A percentile compares a stretch with the other conserved stretches of the same genome.
Conservation (phyloP, 2,113 vertebrate genomes). For the Chauna torquata region DNA sequence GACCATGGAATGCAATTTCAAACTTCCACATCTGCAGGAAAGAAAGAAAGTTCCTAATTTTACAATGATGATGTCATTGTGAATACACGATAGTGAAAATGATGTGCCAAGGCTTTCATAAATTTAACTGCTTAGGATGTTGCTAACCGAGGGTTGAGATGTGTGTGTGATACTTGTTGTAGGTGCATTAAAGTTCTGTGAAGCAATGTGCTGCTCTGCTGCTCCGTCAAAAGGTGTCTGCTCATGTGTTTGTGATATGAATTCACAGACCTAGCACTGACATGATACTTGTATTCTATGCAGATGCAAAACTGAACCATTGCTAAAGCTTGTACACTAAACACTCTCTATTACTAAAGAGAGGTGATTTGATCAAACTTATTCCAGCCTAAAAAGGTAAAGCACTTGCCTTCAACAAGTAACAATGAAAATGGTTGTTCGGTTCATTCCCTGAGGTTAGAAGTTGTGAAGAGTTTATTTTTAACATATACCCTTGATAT, state of each 20-base stretch:
- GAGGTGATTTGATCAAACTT: not conserved
- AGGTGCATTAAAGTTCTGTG: not conserved
- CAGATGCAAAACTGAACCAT: not conserved
- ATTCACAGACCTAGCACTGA: not conserved
- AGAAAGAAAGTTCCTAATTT: slow-evolving; percentile 91
- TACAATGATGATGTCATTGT: slow-evolving; percentile 92
- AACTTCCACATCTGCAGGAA: slow-evolving; percentile 94
- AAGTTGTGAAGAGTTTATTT: slow-evolving; percentile 61
- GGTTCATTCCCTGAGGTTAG: slow-evolving; percentile 16
- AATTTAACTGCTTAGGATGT: slow-evolving; percentile 69
- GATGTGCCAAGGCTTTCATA: slow-evolving; percentile 76
- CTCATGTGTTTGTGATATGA: not conserved
- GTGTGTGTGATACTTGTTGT: not conserved
- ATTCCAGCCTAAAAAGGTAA: not conserved
- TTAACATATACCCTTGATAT: slow-evolving; percentile 51
- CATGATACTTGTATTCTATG: not conserved
- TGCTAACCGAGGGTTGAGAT: not conserved
- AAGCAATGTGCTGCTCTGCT: not conserved
- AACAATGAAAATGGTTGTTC: slow-evolving; percentile 22
- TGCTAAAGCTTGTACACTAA: not conserved
- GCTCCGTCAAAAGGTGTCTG: not conserved
- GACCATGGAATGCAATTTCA: slow-evolving; percentile 92
- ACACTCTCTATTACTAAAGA: not conserved
- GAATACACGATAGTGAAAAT: slow-evolving; percentile 85
- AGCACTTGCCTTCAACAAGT: not conserved